Percentiles rank a stretch among this genome's conserved stretches.
Conservation (phyloP, 1,140 invertebrate genomes). For the Hylaeus volcanicus region DNA sequence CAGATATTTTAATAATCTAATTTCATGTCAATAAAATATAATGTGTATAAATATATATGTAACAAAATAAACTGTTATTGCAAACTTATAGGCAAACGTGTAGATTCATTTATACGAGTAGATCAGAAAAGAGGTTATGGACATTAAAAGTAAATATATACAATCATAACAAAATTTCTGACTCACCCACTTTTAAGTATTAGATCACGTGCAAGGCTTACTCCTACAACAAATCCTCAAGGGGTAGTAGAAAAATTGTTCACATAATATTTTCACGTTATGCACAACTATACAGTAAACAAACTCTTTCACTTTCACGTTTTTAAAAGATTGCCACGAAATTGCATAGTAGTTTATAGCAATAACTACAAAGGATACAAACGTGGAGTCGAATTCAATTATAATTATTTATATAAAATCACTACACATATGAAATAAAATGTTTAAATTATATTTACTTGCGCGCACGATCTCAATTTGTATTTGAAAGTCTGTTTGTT, state of each 20-base stretch:
- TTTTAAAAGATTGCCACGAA: slow-evolving; percentile 40
- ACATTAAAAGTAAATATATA: background rate
- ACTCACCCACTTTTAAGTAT: background rate
- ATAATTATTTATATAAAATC: background rate
- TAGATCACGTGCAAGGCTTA: background rate
- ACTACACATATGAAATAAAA: background rate
- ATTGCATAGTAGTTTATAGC: background rate
- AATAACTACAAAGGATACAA: background rate
- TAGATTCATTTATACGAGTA: background rate
- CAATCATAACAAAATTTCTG: background rate
- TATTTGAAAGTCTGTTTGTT: no score
- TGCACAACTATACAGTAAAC: background rate
- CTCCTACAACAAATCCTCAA: background rate
- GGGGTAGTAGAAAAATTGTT: background rate
- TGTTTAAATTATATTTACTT: background rate
- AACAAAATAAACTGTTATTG: slow-evolving; percentile 32
- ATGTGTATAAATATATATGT: slow-evolving; percentile 27
- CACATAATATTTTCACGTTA: background rate
- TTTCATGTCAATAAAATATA: slow-evolving; percentile 6
- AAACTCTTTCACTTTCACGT: background rate
- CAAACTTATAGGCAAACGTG: background rate
- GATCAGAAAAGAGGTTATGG: slow-evolving; percentile 31
- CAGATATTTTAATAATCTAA: slow-evolving; percentile 43
- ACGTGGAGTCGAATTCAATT: background rate
- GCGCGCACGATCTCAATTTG: no score